A percentile compares a stretch with the other conserved stretches of the same genome.
These are phyloP conservation scores for Willowsia nigromaculata DNA, from an alignment of 2,888 invertebrate genomes.

Conservation along the genomic window DNA sequence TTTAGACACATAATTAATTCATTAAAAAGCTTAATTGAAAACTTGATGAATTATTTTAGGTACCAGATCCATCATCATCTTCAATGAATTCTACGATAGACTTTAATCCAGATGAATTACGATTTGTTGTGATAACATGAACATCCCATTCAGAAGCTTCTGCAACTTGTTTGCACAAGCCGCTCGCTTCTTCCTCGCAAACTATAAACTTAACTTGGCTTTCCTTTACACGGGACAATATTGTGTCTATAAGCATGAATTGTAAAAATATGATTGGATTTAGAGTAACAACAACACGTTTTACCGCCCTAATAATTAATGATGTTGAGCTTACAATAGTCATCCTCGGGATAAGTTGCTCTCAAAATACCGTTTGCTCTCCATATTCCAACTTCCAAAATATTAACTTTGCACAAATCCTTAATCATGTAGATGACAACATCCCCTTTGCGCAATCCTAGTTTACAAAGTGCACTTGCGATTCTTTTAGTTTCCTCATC, in stretches of 20 bases:
- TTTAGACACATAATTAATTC: no score
- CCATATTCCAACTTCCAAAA: slow-evolving; percentile 75
- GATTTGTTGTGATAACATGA: slow-evolving; percentile 68
- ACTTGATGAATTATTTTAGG: no score
- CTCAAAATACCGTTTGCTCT: slow-evolving; percentile 74
- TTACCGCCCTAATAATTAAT: no score
- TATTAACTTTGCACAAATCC: slow-evolving; percentile 64
- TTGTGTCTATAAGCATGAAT: slow-evolving; percentile 48
- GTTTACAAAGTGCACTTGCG: slow-evolving; percentile 75
- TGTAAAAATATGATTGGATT: no score
- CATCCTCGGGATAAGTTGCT: slow-evolving; percentile 75
- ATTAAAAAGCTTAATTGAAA: no score
- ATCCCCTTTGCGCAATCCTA: slow-evolving; percentile 75
- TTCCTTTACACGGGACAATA: slow-evolving; percentile 67
- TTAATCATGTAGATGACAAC: slow-evolving; percentile 73
- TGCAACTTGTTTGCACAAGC: slow-evolving; percentile 54
- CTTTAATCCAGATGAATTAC: background rate
- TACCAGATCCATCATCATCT: slow-evolving; percentile 34
- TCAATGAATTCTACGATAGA: slow-evolving; percentile 46
- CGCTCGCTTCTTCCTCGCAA: slow-evolving; percentile 70
- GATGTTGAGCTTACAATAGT: no score
- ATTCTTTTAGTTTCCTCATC: slow-evolving; percentile 69
- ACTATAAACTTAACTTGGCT: slow-evolving; percentile 73
- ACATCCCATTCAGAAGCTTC: slow-evolving; percentile 64
- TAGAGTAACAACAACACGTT: no score